These are phyloP conservation scores for Pseudochirops cupreus DNA, from an alignment of 2,797 vertebrate genomes.

Conservation along the genomic window DNA sequence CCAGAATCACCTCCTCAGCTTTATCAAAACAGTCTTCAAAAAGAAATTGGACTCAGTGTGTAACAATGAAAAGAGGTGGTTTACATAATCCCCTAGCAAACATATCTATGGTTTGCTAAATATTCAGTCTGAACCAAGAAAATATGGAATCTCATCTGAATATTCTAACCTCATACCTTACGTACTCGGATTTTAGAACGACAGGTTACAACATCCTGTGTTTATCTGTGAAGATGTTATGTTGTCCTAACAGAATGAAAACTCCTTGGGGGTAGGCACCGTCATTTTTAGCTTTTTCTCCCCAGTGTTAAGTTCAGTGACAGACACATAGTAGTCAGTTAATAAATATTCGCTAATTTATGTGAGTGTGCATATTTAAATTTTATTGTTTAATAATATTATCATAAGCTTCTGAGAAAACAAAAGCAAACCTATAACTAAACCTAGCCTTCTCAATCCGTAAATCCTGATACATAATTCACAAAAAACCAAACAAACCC, in stretches of 20 bases:
- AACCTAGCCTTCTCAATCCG: neutral
- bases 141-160: constrained; percentile 36
- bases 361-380: neutral
- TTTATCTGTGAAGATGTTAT: neutral
- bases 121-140: constrained; percentile 54
- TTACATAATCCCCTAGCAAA: constrained; percentile 67
- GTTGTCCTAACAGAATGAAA: neutral
- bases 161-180: neutral
- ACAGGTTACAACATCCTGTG: neutral
- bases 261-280: neutral
- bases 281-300: neutral
- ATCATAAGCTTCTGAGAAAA: neutral
- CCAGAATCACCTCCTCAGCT: constrained; percentile 76
- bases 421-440: neutral
- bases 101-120: constrained; percentile 48
- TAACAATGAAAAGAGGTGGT: constrained; percentile 45
- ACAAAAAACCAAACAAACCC: neutral
- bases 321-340: neutral
- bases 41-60: constrained; percentile 74
- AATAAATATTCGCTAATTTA: neutral
- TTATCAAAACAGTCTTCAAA: constrained; percentile 70
- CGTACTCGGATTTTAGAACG: neutral
- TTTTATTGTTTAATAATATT: neutral
- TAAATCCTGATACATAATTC: neutral
- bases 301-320: neutral